Conservation (phyloP, 2,888 invertebrate species). For the Chrysolina haemoptera region DNA sequence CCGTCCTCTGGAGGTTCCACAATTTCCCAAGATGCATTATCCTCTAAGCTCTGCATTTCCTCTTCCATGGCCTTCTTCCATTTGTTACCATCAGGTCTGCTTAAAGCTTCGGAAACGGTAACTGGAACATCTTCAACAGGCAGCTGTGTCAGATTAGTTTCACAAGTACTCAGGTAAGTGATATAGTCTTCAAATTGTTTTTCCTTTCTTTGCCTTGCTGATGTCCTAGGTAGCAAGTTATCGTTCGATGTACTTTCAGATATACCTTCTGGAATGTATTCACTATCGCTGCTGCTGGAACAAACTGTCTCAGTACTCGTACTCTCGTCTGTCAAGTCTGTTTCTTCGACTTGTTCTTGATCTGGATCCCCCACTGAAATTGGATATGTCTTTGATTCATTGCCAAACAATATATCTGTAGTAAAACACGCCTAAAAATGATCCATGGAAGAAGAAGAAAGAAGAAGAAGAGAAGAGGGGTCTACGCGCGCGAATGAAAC, state of each 20-base stretch:
- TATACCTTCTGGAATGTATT: constrained; percentile 1
- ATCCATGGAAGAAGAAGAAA: too few species aligned
- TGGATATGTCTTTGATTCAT: too few species aligned
- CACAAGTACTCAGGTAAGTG: neutral
- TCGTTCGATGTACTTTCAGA: constrained; percentile 1
- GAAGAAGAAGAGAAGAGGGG: too few species aligned
- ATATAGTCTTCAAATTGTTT: neutral
- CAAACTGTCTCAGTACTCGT: neutral
- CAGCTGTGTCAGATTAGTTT: neutral
- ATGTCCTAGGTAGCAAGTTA: neutral
- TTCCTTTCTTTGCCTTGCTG: neutral
- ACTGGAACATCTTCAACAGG: neutral
- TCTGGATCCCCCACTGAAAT: too few species aligned
- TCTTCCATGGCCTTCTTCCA: too few species aligned
- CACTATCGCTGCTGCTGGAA: too few species aligned
- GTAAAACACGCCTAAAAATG: too few species aligned
- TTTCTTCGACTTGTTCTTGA: neutral
- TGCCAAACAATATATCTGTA: too few species aligned
- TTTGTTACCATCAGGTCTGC: neutral
- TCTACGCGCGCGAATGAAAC: too few species aligned
- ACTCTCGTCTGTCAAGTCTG: neutral
- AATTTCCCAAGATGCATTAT: too few species aligned
- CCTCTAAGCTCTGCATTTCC: too few species aligned
- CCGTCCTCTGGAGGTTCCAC: too few species aligned
- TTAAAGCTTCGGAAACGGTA: neutral